Percentiles rank a stretch among this genome's conserved stretches.
Conservation (phyloP, 1,140 invertebrate species). For the Agrilus planipennis region DNA sequence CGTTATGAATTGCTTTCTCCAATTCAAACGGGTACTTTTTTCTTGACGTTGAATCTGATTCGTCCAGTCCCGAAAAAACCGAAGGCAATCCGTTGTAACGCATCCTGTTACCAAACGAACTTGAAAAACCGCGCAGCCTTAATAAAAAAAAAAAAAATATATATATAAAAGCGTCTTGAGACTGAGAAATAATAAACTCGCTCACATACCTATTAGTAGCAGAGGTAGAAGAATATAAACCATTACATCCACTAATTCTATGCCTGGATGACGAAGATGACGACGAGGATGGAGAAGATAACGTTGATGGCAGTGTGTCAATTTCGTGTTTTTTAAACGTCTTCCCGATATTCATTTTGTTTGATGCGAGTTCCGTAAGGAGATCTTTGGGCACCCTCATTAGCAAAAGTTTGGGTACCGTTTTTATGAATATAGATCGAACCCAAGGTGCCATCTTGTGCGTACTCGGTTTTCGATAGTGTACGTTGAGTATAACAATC, state of each 20-base stretch:
- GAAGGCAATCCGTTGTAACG: conserved; percentile 69
- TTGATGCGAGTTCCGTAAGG: conserved; percentile 61
- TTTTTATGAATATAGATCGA: conserved; percentile 73
- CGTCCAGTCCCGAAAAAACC: conserved; percentile 67
- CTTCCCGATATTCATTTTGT: conserved; percentile 52
- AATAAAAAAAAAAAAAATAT: conserved; percentile 14
- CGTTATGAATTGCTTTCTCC: conserved; percentile 87
- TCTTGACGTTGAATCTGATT: conserved; percentile 63
- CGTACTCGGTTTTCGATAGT: conserved; percentile 96
- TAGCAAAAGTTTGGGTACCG: conserved; percentile 67
- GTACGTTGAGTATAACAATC: conserved; percentile 96
- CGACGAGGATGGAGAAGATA: conserved; percentile 55
- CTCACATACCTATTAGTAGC: conserved; percentile 48
- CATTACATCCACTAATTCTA: conserved; percentile 56
- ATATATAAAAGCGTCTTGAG: too few relatives aligned
- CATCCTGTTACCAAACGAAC: conserved; percentile 47
- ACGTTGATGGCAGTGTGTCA: conserved; percentile 56
- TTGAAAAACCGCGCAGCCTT: conserved; percentile 58
- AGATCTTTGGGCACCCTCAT: conserved; percentile 79
- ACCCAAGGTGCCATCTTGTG: conserved; percentile 94
- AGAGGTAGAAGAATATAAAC: conserved; percentile 57
- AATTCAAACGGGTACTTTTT: conserved; percentile 86
- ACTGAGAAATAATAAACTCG: too few relatives aligned
- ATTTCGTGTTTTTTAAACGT: conserved; percentile 37
- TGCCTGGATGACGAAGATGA: conserved; percentile 41